Conservation (phyloP, 2,113 vertebrate species). For the Nanorana parkeri region DNA sequence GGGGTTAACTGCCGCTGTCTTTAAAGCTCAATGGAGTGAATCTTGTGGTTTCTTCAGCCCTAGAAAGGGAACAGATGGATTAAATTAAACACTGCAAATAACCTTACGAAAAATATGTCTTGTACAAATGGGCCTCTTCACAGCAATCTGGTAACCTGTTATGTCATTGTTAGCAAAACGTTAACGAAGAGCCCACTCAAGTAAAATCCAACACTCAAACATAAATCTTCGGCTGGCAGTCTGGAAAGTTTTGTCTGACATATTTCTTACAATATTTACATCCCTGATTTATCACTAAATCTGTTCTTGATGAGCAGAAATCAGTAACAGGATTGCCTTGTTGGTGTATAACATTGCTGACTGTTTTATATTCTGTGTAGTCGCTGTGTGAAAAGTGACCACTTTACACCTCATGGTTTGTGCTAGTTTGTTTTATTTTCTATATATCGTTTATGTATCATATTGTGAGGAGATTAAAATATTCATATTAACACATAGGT, state of each 20-base stretch:
- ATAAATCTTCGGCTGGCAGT: not conserved
- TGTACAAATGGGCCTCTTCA: slow-evolving; percentile 45
- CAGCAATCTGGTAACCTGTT: slow-evolving; percentile 19
- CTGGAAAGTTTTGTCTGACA: not conserved
- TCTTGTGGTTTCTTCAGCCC: slow-evolving; percentile 35
- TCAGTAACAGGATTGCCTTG: not conserved
- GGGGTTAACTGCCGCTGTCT: slow-evolving; percentile 37
- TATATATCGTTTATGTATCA: not conserved
- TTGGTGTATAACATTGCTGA: not conserved
- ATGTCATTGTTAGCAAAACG: slow-evolving; percentile 27
- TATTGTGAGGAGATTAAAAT: not conserved
- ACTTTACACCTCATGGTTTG: too few relatives aligned
- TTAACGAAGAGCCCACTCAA: not conserved
- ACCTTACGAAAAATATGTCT: slow-evolving; percentile 54
- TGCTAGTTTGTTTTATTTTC: not conserved
- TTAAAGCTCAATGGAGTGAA: slow-evolving; percentile 42
- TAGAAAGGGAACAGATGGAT: slow-evolving; percentile 50
- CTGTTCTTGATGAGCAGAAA: not conserved
- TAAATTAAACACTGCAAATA: slow-evolving; percentile 49
- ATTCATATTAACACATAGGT: not conserved
- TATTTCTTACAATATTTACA: not conserved
- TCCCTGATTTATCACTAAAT: not conserved
- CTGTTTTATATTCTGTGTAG: too few relatives aligned
- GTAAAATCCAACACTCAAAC: not conserved
- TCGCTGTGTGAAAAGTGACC: too few relatives aligned